A percentile compares a stretch with the other conserved stretches of the same genome.
phyloP scores from a whole-genome alignment of 2,797 vertebrate genomes.

The Adrianichthys oophorus region DNA sequence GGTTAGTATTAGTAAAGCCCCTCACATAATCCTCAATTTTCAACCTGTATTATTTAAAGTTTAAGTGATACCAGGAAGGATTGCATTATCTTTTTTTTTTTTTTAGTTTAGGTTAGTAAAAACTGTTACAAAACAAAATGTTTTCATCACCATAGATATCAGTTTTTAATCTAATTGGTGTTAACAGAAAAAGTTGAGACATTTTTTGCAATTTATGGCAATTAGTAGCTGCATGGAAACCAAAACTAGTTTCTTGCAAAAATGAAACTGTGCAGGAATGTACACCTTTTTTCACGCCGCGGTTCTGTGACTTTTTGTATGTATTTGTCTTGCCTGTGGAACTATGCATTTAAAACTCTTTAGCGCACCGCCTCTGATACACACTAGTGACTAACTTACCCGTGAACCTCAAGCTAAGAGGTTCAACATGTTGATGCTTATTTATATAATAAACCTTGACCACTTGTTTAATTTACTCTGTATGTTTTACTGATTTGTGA shows the following conservation, averaged over 20 bases:
- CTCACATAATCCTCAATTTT: too few species aligned
- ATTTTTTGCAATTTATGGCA: neutral
- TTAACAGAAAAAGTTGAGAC: too few species aligned
- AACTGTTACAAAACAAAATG: too few species aligned
- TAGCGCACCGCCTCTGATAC: constrained; percentile 36
- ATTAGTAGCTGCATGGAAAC: neutral
- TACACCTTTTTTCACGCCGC: neutral
- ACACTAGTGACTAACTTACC: constrained; percentile 51
- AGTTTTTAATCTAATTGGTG: too few species aligned
- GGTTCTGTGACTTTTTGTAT: constrained; percentile 48
- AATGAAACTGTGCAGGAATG: neutral
- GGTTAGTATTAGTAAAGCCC: too few species aligned
- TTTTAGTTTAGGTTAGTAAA: too few species aligned
- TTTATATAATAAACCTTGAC: constrained; percentile 71
- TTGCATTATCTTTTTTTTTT: too few species aligned
- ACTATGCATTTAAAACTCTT: constrained; percentile 71
- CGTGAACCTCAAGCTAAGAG: constrained; percentile 41
- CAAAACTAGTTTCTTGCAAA: neutral
- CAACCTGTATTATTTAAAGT: too few species aligned
- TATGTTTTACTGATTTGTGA: constrained; percentile 10
- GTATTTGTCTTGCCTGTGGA: constrained; percentile 40
- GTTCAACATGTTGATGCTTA: constrained; percentile 58
- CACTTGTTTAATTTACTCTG: constrained; percentile 43
- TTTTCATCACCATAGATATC: too few species aligned
- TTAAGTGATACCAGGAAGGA: too few species aligned